Base-by-base conservation (phyloP, 2,888 invertebrate species). In the Drosophila monieri region DNA sequence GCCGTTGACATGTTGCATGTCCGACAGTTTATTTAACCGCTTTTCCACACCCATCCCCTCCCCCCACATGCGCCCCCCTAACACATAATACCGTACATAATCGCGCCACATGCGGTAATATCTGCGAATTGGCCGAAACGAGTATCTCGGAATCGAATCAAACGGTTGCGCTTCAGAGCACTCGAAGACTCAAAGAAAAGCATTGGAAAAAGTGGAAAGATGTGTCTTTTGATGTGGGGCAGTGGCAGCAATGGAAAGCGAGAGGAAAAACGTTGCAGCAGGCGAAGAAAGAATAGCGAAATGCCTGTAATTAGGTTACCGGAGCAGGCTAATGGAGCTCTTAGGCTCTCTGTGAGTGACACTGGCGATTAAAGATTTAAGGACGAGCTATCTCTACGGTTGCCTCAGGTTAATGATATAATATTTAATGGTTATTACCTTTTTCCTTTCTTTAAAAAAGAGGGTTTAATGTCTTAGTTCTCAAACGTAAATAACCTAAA, bases 1-100 rank as follows among this genome's bases (percentile, higher is more conserved):
- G 85, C 76, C 58, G 71, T 61, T 85, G 81, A 86, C 84, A 86
- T 76, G 73, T 67, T 74, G 72, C 86, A 83, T 79, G 71, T 77
- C 44, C 51, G 41, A 51, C 53, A 56, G 70, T 60, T 58, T 56
- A 54, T 60, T 47, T 30, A 60, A 59, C 39, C 59, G 60, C 30
- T 60, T 60, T 60, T 58, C 59, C 60, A 35, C 49, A 55, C 8
- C 46, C 37, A 21, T 15, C 10, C 44, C 32, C n/a, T 51, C 37
- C 58, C 43, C 47, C 21, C 8, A 35, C 32, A 39, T 37, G 51
- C 32, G 37, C 46, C 62, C 57, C 32, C 56, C 68, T 49, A 65
- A 61, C 78, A 80, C 75, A 84, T 80, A 86, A 76, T 52, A 47
- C 32, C 18, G 27, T 35, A 66, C 60, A 75, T 74, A 81, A 68